A percentile compares a stretch with the other conserved stretches of the same genome.
These are phyloP conservation scores for Peromyscus aztecus DNA, from an alignment of 2,797 vertebrate genomes.

Conservation along the genomic window DNA sequence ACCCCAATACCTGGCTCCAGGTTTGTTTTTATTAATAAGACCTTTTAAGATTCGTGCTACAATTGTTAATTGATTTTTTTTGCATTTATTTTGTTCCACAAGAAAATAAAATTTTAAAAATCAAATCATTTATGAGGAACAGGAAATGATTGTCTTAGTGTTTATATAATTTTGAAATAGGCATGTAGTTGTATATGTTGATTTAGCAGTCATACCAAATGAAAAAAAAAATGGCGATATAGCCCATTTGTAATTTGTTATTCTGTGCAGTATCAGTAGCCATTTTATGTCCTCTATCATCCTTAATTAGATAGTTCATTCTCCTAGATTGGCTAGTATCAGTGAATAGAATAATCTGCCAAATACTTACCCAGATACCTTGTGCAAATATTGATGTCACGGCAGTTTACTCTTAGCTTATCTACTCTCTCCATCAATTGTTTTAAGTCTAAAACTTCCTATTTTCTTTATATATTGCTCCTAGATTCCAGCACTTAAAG, in stretches of 20 bases:
- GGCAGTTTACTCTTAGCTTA: not conserved
- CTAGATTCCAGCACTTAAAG: not conserved
- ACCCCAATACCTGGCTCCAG: too few species aligned
- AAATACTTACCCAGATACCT: not conserved
- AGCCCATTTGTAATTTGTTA: conserved; percentile 1
- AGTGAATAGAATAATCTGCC: not conserved
- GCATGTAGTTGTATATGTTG: conserved; percentile 4
- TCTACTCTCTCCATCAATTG: not conserved
- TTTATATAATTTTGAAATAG: conserved; percentile 53
- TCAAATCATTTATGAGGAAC: not conserved
- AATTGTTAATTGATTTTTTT: conserved; percentile 35
- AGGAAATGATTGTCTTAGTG: not conserved
- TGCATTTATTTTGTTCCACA: not conserved
- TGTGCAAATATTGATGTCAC: not conserved
- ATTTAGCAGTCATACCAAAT: conserved; percentile 28
- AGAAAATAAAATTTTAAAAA: conserved; percentile 33
- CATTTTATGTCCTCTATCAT: not conserved
- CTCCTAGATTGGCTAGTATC: not conserved
- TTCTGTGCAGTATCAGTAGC: not conserved
- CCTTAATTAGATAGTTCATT: not conserved
- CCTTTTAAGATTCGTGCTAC: too few species aligned
- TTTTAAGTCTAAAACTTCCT: not conserved
- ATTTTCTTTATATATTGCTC: not conserved
- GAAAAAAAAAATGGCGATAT: not conserved
- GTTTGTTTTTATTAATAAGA: too few species aligned